These are phyloP conservation scores for Scophthalmus maximus DNA, from an alignment of 2,113 vertebrate species.

Conservation along the genomic window DNA sequence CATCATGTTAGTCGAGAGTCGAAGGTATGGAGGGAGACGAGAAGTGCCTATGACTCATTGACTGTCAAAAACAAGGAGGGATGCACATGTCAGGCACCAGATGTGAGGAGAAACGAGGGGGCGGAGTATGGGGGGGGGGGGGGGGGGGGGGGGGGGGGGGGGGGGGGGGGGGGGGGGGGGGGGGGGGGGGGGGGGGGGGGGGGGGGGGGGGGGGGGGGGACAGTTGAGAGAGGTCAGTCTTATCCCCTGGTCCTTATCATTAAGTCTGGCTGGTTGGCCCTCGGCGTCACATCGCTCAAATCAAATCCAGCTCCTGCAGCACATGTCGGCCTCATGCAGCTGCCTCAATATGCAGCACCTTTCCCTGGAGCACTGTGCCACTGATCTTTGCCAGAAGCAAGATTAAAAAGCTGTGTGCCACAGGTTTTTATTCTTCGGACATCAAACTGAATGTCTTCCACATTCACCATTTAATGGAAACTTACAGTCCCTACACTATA, in stretches of 20 bases:
- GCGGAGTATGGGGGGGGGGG: conserved; percentile 11
- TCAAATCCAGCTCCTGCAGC: conserved; percentile 49
- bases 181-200: conserved; percentile 1
- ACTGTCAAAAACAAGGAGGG: conserved; percentile 43
- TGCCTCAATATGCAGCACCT: conserved; percentile 9
- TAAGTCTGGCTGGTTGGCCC: conserved; percentile 65
- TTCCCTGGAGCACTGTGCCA: conserved; percentile 12
- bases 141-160: not conserved
- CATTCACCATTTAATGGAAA: not conserved
- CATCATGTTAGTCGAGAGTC: conserved; percentile 17
- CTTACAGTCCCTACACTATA: not conserved
- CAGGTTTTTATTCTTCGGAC: not conserved
- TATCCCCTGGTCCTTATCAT: conserved; percentile 54
- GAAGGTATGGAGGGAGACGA: conserved; percentile 41
- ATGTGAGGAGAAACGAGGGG: conserved; percentile 47
- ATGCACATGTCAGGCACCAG: conserved; percentile 42
- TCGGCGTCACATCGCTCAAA: conserved; percentile 46
- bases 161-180: not conserved
- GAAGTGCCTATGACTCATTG: conserved; percentile 55
- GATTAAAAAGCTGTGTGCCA: not conserved
- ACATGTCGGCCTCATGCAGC: conserved; percentile 35
- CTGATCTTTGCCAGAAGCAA: conserved; percentile 20
- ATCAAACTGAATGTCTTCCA: not conserved
- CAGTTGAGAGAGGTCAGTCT: conserved; percentile 54
- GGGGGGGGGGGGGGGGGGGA: not conserved